Base-by-base conservation (phyloP, 37 sponge, comb jelly and placozoan species). In the Diacarnus erythraeanus region DNA sequence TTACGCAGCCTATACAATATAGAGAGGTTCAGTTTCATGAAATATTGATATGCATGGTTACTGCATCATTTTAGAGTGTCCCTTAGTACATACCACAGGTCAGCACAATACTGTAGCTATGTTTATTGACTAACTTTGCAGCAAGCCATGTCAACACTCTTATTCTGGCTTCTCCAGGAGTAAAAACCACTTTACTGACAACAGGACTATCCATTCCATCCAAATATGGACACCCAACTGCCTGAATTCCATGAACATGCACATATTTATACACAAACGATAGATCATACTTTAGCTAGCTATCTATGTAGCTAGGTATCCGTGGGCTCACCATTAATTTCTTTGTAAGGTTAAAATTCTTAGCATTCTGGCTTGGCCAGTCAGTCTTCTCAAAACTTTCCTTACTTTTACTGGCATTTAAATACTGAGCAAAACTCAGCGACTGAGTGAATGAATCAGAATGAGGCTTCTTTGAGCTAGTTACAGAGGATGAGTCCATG, bases 91-190 rank as follows among this genome's bases (percentile, higher is more conserved):
- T n/a, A n/a, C n/a, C n/a, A n/a, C n/a, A n/a, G n/a, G n/a, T n/a
- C n/a, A n/a, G n/a, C n/a, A n/a, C n/a, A n/a, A n/a, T n/a, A n/a
- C n/a, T n/a, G n/a, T n/a, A n/a, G n/a, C n/a, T n/a, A n/a, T n/a
- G n/a, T n/a, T n/a, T 47, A 18, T 63, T 23, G 9, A 71, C 77
- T 33, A 56, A 89, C 94, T 69, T 85, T 36, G 66, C 77, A n/a
- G 88, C 26, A 23, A 93, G 69, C 94, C 94, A 93, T 23, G 72
- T 77, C 23, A 93, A 59, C 2, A 89, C 18, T 35, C 90, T 80
- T 18, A 77, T 38, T 34, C 94, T 47, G 12, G 91, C 86, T 25
- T 93, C 94, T 2, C 94, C 94, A 26, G 78, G 75, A 38, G 69
- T 82, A 39, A 93, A 80, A 23, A 93, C 4, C 5, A 93, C 57